phyloP scores from a whole-genome alignment of 2,797 vertebrate species.

The Strix occidentalis region DNA sequence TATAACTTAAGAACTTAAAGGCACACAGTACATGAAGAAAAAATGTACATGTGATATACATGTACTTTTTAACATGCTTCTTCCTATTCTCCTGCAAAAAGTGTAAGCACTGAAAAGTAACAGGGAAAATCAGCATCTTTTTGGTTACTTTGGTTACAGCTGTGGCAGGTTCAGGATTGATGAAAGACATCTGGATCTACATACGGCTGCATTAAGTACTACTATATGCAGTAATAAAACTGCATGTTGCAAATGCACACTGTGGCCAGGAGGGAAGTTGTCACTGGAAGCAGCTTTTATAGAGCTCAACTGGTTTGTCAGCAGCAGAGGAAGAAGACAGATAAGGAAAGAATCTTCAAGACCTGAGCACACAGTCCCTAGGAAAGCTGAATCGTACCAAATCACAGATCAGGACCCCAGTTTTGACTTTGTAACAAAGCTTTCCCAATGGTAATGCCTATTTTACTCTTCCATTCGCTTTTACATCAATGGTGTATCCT shows the following conservation, averaged over 20 bases:
- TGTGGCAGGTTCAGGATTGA: background rate
- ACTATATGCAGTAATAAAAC: conserved; percentile 5
- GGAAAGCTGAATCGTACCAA: background rate
- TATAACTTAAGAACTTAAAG: background rate
- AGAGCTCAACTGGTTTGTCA: background rate
- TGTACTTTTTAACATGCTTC: background rate
- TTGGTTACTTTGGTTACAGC: background rate
- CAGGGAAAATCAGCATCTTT: background rate
- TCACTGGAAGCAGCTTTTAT: background rate
- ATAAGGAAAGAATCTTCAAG: background rate
- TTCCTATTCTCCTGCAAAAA: background rate
- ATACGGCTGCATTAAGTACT: background rate
- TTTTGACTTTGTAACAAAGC: background rate
- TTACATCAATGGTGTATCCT: background rate
- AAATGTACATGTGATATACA: background rate
- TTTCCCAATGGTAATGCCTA: background rate
- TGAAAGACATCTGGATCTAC: conserved; percentile 3
- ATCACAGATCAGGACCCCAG: background rate
- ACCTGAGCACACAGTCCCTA: background rate
- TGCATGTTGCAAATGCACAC: background rate
- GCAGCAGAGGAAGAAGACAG: background rate
- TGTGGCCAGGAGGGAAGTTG: background rate
- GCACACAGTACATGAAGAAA: background rate
- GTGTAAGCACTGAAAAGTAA: background rate
- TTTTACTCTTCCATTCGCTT: background rate